Evolutionary conservation across 2,888 invertebrate genomes (phyloP).

Genomic region (Alcis repandata): DNA sequence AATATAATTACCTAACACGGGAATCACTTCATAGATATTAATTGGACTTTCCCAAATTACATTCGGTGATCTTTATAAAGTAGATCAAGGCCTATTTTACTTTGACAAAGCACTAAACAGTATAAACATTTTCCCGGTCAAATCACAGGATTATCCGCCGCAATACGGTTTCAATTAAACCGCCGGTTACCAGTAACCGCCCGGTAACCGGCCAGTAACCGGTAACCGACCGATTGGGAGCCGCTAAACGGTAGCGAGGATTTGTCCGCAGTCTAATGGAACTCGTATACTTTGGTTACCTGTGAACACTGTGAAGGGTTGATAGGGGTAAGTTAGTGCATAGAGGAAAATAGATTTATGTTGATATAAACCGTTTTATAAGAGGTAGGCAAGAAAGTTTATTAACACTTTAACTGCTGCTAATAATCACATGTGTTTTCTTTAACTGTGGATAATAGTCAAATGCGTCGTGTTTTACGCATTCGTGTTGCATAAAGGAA

Average conservation of each 20-base stretch:
- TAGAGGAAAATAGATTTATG: neutral
- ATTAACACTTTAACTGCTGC: no score
- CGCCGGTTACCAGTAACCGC: slow-evolving; percentile 20
- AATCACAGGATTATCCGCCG: slow-evolving; percentile 20
- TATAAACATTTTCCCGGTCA: neutral
- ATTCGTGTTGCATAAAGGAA: no score
- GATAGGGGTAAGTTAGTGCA: neutral
- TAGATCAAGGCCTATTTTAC: neutral
- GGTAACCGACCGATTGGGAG: slow-evolving; percentile 8
- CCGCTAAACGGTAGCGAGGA: slow-evolving; percentile 17
- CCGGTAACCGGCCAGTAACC: slow-evolving; percentile 14
- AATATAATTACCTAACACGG: neutral
- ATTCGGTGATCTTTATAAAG: no score
- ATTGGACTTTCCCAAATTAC: no score
- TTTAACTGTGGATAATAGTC: no score
- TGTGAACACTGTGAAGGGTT: neutral
- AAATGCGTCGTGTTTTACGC: no score
- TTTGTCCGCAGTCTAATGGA: slow-evolving; percentile 29
- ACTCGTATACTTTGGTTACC: slow-evolving; percentile 2
- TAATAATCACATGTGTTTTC: no score
- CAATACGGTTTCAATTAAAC: slow-evolving; percentile 32
- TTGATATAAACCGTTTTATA: neutral
- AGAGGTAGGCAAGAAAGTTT: neutral
- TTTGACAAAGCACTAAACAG: neutral
- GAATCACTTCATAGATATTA: no score